Percentiles rank a stretch among this genome's conserved stretches.
Evolutionary conservation across 2,888 invertebrate genomes (phyloP).

Genomic region (Eurytoma californica): DNA sequence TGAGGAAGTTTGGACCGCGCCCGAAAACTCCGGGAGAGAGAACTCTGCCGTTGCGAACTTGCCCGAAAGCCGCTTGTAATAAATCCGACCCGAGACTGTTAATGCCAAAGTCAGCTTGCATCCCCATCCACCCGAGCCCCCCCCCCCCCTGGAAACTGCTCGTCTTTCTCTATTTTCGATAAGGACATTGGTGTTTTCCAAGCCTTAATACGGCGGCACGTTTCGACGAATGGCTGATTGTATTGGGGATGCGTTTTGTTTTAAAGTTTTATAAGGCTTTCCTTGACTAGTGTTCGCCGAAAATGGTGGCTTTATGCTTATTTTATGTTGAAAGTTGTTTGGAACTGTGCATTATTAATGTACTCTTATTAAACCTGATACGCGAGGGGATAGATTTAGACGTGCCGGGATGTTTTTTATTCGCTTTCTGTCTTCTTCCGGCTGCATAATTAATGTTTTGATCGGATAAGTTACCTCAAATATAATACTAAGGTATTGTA

Average conservation of each 20-base stretch:
- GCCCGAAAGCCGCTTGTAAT: constrained; percentile 61
- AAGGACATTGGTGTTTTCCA: constrained; percentile 14
- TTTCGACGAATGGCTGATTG: constrained; percentile 13
- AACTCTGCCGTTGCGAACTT: constrained; percentile 24
- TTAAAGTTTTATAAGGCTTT: constrained; percentile 18
- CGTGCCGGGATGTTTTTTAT: neutral
- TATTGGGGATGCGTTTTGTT: neutral
- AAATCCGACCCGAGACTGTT: constrained; percentile 69
- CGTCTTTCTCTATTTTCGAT: constrained; percentile 44
- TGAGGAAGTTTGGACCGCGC: constrained; percentile 67
- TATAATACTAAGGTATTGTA: too few relatives aligned
- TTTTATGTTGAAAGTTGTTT: constrained; percentile 1
- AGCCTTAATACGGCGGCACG: neutral
- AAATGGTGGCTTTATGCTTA: constrained; percentile 13
- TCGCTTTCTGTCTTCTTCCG: neutral
- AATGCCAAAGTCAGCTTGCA: constrained; percentile 70
- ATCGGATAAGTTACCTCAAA: too few relatives aligned
- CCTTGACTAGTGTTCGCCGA: neutral
- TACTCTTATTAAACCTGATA: neutral
- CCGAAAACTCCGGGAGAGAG: constrained; percentile 29
- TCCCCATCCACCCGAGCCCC: constrained; percentile 53
- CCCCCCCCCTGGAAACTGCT: constrained; percentile 41
- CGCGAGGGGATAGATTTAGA: neutral
- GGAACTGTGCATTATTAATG: constrained; percentile 9
- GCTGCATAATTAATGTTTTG: too few relatives aligned